Evolutionary conservation across 2,888 invertebrate genomes (phyloP), one percentile per base, ranked within the genome.

Genomic region (Ashinkailepas kermadecensis): DNA sequence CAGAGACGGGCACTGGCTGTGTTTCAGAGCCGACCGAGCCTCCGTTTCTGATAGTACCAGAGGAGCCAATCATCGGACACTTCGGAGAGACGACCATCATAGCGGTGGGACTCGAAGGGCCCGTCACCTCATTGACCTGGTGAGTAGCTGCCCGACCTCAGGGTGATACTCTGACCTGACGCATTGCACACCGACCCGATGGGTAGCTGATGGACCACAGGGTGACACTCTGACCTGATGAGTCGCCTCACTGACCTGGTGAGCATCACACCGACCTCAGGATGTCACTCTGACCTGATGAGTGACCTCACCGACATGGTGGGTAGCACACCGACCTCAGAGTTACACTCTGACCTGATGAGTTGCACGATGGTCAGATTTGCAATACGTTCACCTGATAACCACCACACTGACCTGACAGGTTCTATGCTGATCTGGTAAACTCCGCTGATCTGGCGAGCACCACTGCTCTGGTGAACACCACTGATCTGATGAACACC

Each of bases 41-140:
- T 3, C 74, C 74, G 10, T 56, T 74, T 15, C 74, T 74, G 74
- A 21, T 89, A 93, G 74, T 21, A 10, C 56, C 74, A 1, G 1
- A 18, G 21, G 54, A 54, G 7, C 54, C 74, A 11, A 74, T 74
- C 11, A 56, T 56, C 10, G 74, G 74, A 9, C 21, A 54, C 56
- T 56, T 18, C 21, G 74, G 74, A 1, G 56, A 54, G 54, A 74
- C 74, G 10, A 74, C 74, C 54, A 74, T 74, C 21, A 74, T 74
- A 54, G 56, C 74, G 9, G 74, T 74, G 9, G 74, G 74, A 4
- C 74, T 74, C 21, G 74, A 74, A 56, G 74, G 74, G 13, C 56
- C 74, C 10, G 23, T 74, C 56, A 74, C 74, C 21, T 74, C 74
- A 0, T 56, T 74, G 54, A 74, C 74, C 21, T 74, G 74, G 74